Evolutionary conservation across 2,797 vertebrate species (phyloP).

Genomic region (Chrysolophus pictus): DNA sequence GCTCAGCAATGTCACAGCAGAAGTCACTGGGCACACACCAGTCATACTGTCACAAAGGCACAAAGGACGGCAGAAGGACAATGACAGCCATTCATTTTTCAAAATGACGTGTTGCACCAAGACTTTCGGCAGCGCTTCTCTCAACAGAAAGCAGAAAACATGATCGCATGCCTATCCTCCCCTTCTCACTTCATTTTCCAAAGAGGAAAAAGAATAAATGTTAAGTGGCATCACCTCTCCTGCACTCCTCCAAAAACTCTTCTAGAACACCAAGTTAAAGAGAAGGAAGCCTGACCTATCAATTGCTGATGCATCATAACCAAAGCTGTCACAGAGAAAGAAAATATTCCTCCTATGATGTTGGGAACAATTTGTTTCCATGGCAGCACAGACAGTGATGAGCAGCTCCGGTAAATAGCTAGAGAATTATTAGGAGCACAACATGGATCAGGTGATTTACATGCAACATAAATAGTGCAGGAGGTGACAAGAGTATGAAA

Average conservation of each 20-base stretch:
- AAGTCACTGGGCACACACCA: constrained; percentile 27
- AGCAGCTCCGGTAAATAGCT: constrained; percentile 41
- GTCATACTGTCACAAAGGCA: background rate
- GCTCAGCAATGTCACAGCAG: background rate
- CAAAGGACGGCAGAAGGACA: background rate
- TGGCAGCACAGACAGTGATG: constrained; percentile 52
- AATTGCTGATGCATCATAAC: constrained; percentile 31
- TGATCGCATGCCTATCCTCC: background rate
- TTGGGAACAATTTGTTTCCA: constrained; percentile 64
- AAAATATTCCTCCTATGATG: constrained; percentile 41
- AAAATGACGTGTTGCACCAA: constrained; percentile 10
- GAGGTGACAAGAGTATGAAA: constrained; percentile 19
- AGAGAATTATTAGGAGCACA: constrained; percentile 46
- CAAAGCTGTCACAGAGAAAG: constrained; percentile 14
- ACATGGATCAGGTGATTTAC: constrained; percentile 11
- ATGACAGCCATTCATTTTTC: constrained; percentile 38
- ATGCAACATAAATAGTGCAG: constrained; percentile 43
- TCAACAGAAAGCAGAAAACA: constrained; percentile 15
- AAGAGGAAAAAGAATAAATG: constrained; percentile 38
- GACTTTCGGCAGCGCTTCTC: background rate
- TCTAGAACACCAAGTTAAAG: constrained; percentile 26
- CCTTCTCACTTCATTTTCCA: background rate
- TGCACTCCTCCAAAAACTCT: background rate
- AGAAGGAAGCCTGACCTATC: background rate
- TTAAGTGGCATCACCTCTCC: background rate